Conservation (phyloP, 2,113 vertebrate species). For the Proterorhinus semilunaris region DNA sequence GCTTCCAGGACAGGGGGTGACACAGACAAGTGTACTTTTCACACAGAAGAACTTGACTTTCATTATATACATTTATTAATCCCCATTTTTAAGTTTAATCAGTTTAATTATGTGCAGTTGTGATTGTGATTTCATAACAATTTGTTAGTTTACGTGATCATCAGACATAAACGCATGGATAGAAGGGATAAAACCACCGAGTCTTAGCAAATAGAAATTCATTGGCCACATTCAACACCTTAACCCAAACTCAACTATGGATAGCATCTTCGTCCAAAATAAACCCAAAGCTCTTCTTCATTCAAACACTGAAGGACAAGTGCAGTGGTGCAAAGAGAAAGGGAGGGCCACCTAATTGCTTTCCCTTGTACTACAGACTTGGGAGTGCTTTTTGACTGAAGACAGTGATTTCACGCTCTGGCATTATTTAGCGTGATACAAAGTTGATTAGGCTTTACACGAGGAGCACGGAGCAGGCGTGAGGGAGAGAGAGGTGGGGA, state of each 20-base stretch:
- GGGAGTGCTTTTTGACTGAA: constrained; percentile 73
- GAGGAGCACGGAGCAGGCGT: constrained; percentile 14
- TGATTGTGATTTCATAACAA: too few species aligned
- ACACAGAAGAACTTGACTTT: not conserved
- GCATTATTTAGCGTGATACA: constrained; percentile 80
- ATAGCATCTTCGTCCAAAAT: too few species aligned
- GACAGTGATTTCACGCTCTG: constrained; percentile 75
- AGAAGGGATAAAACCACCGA: too few species aligned
- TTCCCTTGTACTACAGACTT: constrained; percentile 75
- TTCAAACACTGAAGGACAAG: not conserved
- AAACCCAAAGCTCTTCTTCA: not conserved
- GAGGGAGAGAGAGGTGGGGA: constrained; percentile 16
- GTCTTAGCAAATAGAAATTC: too few species aligned
- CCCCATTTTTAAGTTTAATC: too few species aligned
- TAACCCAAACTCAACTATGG: too few species aligned
- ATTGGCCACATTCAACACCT: too few species aligned
- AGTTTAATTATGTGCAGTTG: too few species aligned
- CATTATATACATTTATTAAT: not conserved
- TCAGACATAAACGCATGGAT: too few species aligned
- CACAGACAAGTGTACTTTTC: not conserved
- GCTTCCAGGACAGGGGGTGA: not conserved
- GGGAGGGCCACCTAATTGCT: constrained; percentile 58
- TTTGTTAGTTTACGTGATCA: too few species aligned
- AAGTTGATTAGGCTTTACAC: constrained; percentile 77
- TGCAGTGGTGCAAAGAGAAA: constrained; percentile 25